A percentile compares a stretch with the other conserved stretches of the same genome.
Conservation (phyloP, 2,113 vertebrate genomes). For the Tetrao urogallus region DNA sequence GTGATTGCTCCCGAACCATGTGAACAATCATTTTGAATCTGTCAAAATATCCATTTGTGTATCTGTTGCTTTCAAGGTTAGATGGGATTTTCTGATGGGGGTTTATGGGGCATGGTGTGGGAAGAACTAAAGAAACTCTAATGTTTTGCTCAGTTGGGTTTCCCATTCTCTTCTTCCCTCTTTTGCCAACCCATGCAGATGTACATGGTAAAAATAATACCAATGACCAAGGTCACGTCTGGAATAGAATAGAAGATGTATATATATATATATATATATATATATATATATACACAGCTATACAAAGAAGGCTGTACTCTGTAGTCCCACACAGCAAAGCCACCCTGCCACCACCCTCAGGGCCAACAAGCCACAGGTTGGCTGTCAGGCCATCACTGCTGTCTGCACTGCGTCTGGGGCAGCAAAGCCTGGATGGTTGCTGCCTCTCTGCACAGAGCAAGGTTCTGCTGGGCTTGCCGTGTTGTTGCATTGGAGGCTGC, state of each 20-base stretch:
- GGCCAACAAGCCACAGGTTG: not conserved
- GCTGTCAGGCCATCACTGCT: fast-evolving
- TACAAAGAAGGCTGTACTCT: not conserved
- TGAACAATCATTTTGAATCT: not conserved
- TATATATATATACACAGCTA: not conserved
- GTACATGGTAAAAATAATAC: not conserved
- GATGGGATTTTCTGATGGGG: not conserved
- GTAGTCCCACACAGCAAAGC: not conserved
- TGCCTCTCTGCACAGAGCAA: not conserved
- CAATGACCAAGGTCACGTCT: not conserved
- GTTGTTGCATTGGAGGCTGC: not conserved
- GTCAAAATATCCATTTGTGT: not conserved
- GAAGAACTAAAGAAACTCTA: not conserved
- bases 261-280: no score
- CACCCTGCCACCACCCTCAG: not conserved
- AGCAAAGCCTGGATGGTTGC: not conserved
- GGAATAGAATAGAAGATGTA: not conserved
- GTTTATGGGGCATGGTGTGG: not conserved
- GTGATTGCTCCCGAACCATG: not conserved
- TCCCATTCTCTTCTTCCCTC: not conserved
- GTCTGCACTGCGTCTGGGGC: fast-evolving
- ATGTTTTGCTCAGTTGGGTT: not conserved
- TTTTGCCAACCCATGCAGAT: not conserved
- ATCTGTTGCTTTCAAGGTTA: not conserved
- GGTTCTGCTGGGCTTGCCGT: not conserved